Percentiles rank a stretch among this genome's conserved stretches.
Evolutionary conservation across 2,888 invertebrate species (phyloP).

Genomic region (Pilophorus perplexus): DNA sequence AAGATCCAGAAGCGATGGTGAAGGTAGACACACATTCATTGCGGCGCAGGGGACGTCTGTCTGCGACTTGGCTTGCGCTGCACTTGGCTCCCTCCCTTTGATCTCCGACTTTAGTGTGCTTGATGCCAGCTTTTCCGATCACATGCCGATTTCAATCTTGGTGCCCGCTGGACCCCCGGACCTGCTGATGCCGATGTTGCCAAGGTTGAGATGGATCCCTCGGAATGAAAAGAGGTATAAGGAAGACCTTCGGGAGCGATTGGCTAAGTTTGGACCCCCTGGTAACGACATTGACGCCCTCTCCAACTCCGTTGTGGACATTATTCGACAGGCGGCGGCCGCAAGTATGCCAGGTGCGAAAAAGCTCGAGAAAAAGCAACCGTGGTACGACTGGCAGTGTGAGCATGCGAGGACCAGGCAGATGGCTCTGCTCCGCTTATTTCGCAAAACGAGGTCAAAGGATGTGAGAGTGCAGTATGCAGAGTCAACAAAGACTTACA

Average conservation of each 20-base stretch:
- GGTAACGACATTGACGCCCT: no score
- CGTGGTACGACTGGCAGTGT: slow-evolving; percentile 8
- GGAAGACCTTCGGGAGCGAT: no score
- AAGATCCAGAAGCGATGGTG: slow-evolving; percentile 24
- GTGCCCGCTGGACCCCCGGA: background rate
- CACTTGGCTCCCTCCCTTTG: no score
- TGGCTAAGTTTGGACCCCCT: no score
- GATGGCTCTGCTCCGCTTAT: no score
- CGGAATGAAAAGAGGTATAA: background rate
- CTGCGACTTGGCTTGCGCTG: slow-evolving; percentile 27
- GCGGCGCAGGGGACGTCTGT: slow-evolving; percentile 33
- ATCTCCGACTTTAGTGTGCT: no score
- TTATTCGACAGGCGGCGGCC: no score
- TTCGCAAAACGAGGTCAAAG: no score
- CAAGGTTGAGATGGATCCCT: background rate
- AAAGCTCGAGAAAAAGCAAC: background rate
- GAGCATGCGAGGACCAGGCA: background rate
- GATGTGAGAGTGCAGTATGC: background rate
- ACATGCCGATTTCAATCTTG: slow-evolving; percentile 8
- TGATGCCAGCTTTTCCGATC: slow-evolving; percentile 1
- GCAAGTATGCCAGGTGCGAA: no score
- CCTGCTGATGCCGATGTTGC: background rate
- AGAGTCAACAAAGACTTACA: background rate
- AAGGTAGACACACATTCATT: slow-evolving; percentile 38
- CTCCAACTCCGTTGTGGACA: no score